These are phyloP conservation scores for Rhadina sibilatrix DNA, from an alignment of 2,113 vertebrate species.

Conservation along the genomic window DNA sequence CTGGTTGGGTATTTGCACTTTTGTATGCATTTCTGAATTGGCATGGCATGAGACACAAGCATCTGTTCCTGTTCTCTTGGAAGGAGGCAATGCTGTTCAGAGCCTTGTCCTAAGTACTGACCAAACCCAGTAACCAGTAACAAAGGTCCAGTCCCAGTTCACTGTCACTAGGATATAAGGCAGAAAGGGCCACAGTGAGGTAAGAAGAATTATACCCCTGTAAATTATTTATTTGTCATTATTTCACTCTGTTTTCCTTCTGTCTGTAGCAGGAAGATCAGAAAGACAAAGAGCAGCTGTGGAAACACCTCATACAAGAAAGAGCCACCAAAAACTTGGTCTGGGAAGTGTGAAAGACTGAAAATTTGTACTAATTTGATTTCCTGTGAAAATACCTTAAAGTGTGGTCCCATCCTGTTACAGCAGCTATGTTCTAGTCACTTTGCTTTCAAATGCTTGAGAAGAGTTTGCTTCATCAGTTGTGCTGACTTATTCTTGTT, in stretches of 20 bases:
- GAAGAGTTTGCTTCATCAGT: neutral
- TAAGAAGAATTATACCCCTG: neutral
- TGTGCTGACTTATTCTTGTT: neutral
- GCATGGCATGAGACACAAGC: neutral
- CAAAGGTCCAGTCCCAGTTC: neutral
- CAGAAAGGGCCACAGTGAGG: accelerated
- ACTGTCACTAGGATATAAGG: neutral
- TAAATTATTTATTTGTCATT: neutral
- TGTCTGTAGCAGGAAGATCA: neutral
- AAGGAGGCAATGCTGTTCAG: neutral
- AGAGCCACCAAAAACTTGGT: neutral
- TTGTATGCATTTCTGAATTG: neutral
- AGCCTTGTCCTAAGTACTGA: neutral
- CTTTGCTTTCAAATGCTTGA: neutral
- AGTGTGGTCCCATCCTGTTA: neutral
- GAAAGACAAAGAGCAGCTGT: neutral
- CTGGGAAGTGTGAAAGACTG: neutral
- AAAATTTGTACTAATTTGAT: neutral
- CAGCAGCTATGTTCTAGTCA: neutral
- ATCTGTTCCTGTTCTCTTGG: neutral
- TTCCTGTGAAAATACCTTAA: neutral
- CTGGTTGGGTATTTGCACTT: slow-evolving; percentile 7
- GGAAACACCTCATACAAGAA: neutral
- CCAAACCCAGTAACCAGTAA: neutral
- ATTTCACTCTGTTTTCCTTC: neutral